Conservation (phyloP, 2,888 invertebrate species). For the Endotricha flammealis region DNA sequence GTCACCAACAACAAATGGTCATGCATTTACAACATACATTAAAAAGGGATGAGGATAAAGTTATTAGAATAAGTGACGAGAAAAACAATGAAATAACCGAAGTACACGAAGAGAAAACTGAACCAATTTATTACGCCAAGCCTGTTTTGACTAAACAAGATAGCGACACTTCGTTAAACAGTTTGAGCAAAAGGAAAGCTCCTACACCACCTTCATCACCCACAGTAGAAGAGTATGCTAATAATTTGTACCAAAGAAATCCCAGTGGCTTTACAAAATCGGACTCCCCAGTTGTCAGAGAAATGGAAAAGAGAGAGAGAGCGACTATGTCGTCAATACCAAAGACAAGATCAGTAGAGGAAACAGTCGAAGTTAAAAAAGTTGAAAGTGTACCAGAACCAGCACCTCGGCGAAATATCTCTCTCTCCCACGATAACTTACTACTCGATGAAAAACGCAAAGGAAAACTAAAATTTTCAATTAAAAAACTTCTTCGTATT, state of each 20-base stretch:
- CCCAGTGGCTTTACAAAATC: conserved; percentile 74
- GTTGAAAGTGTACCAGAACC: conserved; percentile 78
- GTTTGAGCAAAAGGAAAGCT: conserved; percentile 84
- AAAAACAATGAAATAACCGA: conserved; percentile 60
- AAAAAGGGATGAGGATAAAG: conserved; percentile 48
- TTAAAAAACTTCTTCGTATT: conserved; percentile 90
- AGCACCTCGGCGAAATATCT: conserved; percentile 83
- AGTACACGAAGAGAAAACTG: conserved; percentile 55
- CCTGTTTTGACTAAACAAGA: conserved; percentile 76
- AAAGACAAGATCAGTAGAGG: conserved; percentile 49
- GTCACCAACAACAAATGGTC: conserved; percentile 69
- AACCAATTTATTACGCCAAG: conserved; percentile 65
- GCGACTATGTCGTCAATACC: conserved; percentile 56
- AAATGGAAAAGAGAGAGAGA: conserved; percentile 86
- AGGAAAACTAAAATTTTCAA: conserved; percentile 84
- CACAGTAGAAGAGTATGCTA: conserved; percentile 67
- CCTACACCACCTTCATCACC: conserved; percentile 84
- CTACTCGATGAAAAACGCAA: conserved; percentile 81
- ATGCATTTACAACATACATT: conserved; percentile 73
- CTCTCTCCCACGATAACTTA: conserved; percentile 86
- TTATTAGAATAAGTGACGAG: conserved; percentile 46
- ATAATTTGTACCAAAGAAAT: conserved; percentile 80
- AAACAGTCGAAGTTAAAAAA: conserved; percentile 47
- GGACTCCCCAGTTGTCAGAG: conserved; percentile 83
- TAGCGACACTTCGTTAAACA: conserved; percentile 73